phyloP scores from a whole-genome alignment of 2,888 invertebrate genomes.

The Linyphia triangularis region DNA sequence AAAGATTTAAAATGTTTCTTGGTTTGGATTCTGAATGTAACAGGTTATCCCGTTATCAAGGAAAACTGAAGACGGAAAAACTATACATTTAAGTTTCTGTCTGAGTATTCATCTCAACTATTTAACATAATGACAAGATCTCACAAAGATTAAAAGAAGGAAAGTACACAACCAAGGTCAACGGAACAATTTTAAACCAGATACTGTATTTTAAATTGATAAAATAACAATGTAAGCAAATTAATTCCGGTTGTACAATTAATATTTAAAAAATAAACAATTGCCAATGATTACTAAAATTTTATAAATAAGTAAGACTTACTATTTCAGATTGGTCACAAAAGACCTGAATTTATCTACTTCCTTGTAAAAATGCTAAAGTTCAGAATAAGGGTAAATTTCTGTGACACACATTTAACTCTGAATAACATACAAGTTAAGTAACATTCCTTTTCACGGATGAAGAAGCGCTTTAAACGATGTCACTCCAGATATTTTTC shows the following conservation, averaged over 20 bases:
- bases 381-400: slow-evolving; percentile 13
- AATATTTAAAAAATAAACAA: no score
- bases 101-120: background rate
- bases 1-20: no score
- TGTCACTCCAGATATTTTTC: background rate
- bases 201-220: background rate
- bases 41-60: no score
- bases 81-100: background rate
- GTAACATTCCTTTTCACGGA: slow-evolving; percentile 22
- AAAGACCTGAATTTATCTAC: background rate
- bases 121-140: background rate
- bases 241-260: no score
- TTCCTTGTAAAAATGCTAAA: slow-evolving; percentile 38
- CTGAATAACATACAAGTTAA: slow-evolving; percentile 6
- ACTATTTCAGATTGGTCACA: background rate
- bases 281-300: no score
- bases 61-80: background rate
- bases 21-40: no score
- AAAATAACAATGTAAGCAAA: background rate
- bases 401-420: slow-evolving; percentile 29
- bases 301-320: background rate
- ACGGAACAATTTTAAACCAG: no score
- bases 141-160: background rate
- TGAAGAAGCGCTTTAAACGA: background rate
- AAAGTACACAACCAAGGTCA: slow-evolving; percentile 3